Evolutionary conservation across 2,113 vertebrate species (phyloP).

Genomic region (Hippotragus niger): DNA sequence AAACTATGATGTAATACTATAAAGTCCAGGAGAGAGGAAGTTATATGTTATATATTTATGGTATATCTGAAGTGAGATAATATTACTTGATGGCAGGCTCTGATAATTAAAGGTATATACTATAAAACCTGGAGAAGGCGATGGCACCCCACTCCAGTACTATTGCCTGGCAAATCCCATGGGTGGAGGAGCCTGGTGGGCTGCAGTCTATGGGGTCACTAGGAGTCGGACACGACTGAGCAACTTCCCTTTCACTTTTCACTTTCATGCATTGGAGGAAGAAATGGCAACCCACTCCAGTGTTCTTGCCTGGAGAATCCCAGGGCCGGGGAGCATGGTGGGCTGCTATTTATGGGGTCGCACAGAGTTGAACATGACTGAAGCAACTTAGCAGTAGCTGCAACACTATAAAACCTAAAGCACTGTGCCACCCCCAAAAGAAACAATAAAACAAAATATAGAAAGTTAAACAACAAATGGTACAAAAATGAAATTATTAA

Average conservation of each 20-base stretch:
- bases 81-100: background rate
- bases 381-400: too few species aligned
- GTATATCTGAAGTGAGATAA: background rate
- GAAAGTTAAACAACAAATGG: background rate
- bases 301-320: too few species aligned
- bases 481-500: background rate
- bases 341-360: fast-evolving
- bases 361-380: fast-evolving
- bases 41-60: background rate
- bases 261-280: too few species aligned
- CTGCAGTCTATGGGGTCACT: too few species aligned
- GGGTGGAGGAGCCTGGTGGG: too few species aligned
- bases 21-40: background rate
- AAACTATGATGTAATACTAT: background rate
- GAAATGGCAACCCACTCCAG: too few species aligned
- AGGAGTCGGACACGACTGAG: too few species aligned
- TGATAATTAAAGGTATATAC: background rate
- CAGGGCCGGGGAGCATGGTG: too few species aligned
- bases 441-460: background rate
- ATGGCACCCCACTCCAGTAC: too few species aligned
- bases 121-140: background rate
- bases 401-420: background rate
- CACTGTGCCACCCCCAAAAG: background rate
- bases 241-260: too few species aligned
- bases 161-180: too few species aligned